Conservation (phyloP, 2,113 vertebrate genomes). For the Electrona antarctica region DNA sequence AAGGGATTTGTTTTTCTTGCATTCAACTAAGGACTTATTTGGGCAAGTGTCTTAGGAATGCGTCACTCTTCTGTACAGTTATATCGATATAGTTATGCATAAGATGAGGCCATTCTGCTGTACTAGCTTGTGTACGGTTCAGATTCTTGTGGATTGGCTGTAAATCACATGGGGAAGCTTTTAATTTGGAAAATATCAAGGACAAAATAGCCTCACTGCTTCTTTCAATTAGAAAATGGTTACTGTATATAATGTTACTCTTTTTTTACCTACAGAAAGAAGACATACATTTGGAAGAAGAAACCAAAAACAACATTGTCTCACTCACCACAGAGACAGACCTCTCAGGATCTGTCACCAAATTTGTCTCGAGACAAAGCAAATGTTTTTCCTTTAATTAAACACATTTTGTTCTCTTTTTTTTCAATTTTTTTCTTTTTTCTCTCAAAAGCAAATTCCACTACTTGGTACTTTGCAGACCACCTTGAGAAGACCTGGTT, state of each 20-base stretch:
- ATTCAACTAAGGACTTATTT: conserved; percentile 1
- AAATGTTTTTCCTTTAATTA: conserved; percentile 57
- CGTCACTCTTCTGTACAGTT: conserved; percentile 32
- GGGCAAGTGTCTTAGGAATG: conserved; percentile 3
- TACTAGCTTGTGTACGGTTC: neutral
- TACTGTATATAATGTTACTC: conserved; percentile 2
- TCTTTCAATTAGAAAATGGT: neutral
- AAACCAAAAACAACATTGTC: conserved; percentile 54
- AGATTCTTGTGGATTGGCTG: neutral
- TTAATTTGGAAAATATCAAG: neutral
- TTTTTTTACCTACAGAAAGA: conserved; percentile 39
- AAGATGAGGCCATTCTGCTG: neutral
- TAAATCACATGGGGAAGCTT: neutral
- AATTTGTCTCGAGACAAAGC: conserved; percentile 80
- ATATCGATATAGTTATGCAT: conserved; percentile 18
- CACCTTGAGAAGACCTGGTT: conserved; percentile 80
- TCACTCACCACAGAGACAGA: conserved; percentile 50
- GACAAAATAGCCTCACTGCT: neutral
- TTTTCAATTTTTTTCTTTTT: neutral
- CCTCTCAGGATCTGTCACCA: conserved; percentile 75
- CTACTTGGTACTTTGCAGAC: conserved; percentile 63
- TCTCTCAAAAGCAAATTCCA: conserved; percentile 42
- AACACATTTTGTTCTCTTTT: conserved; percentile 8
- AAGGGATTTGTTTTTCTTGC: conserved; percentile 7
- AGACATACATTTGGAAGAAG: conserved; percentile 45